Percentiles rank a stretch among this genome's conserved stretches.
Conservation (phyloP, 2,888 invertebrate genomes). For the Barypeithes pellucidus region DNA sequence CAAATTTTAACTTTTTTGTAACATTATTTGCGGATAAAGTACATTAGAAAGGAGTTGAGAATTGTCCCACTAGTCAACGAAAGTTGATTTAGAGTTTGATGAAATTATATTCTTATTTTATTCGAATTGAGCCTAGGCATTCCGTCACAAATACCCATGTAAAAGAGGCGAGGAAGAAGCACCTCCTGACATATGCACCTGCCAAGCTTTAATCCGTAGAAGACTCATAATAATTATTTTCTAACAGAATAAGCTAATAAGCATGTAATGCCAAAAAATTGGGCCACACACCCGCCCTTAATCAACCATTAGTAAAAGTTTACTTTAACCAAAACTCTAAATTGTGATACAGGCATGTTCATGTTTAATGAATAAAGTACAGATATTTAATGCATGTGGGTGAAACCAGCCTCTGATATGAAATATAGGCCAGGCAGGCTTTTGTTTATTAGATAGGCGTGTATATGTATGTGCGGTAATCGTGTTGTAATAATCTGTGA, state of each 20-base stretch:
- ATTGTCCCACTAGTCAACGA: no score
- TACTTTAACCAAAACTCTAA: neutral
- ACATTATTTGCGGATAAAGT: neutral
- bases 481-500: neutral
- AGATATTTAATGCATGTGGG: neutral
- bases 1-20: neutral
- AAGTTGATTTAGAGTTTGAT: neutral
- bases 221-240: no score
- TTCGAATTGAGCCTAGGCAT: no score
- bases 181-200: no score
- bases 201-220: no score
- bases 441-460: slow-evolving; percentile 7
- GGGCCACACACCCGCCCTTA: no score
- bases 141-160: no score
- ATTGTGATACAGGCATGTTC: neutral
- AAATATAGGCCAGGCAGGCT: slow-evolving; percentile 10
- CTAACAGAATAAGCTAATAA: no score
- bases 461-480: neutral
- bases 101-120: no score
- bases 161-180: no score
- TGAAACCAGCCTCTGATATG: slow-evolving; percentile 1
- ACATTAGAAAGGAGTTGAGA: neutral
- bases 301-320: no score
- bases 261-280: no score
- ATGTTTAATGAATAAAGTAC: neutral